Evolutionary conservation across 2,888 invertebrate genomes (phyloP).

Genomic region (Cantharis rustica): DNA sequence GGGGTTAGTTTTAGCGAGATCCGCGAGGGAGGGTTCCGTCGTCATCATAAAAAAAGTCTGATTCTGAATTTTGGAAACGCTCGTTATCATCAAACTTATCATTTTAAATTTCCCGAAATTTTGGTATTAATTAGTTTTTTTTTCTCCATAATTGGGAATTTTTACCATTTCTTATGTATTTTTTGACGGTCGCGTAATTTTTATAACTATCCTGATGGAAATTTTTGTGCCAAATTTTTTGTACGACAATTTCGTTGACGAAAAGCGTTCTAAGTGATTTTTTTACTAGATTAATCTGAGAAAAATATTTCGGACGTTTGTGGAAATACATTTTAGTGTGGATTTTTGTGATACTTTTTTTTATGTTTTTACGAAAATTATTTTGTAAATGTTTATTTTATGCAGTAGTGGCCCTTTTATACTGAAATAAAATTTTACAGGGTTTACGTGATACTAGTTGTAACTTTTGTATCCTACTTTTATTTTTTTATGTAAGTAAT

Average conservation of each 20-base stretch:
- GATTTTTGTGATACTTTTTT: neutral
- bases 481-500: neutral
- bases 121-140: neutral
- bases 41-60: slow-evolving; percentile 23
- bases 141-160: neutral
- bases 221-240: neutral
- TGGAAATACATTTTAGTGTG: neutral
- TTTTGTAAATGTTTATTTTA: neutral
- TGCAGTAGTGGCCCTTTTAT: neutral
- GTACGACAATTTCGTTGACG: neutral
- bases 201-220: neutral
- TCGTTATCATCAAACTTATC: neutral
- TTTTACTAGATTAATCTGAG: neutral
- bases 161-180: neutral
- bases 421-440: neutral
- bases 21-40: slow-evolving; percentile 48
- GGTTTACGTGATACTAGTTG: neutral
- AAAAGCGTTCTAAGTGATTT: neutral
- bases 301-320: neutral
- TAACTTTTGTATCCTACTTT: neutral
- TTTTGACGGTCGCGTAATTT: neutral
- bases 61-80: slow-evolving; percentile 30
- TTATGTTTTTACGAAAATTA: neutral
- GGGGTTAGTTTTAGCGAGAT: slow-evolving; percentile 33
- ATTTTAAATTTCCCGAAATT: neutral